Evolutionary conservation across 2,113 vertebrate genomes (phyloP), one percentile per base, ranked within the genome.

Genomic region (Vulpes ferrilata): DNA sequence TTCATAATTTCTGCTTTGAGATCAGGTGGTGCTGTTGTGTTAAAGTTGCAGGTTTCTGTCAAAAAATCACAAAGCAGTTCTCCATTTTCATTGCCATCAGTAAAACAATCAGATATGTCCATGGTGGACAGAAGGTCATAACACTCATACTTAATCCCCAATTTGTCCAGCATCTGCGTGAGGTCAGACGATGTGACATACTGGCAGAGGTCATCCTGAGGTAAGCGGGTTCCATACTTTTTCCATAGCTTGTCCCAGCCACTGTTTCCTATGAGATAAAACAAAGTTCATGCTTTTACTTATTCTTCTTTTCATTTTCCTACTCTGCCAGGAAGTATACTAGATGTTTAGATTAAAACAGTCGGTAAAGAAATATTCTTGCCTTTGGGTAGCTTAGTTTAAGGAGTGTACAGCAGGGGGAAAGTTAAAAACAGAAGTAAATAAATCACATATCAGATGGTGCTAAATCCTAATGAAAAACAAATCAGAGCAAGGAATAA

Each of bases 21-120:
- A 84, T 99, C 98, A 43, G 98, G 98, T 27, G 99, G 98, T 65
- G 99, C 99, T 7, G 97, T 99, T 96, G 98, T 98, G 88, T 96
- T 99, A 97, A 99, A 99, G 35, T 99, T 96, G 60, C 92, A 88
- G 16, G 99, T 99, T 98, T 99, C 99, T 1, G 99, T 99, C 97
- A 99, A 98, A 98, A 99, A 99, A 97, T 99, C 99, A 84, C 99
- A 98, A 96, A 99, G 98, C 48, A 99, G 96, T 55, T 99, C 99
- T 90, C 99, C 99, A 12, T 99, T 99, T 97, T 98, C 98, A 81
- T 99, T 98, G 3, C 99, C 99, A 57, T 99, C 98, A 17, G 94
- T 97, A 97, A 99, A 99, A 96, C 99, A 99, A 97, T 99, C 99
- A 0, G 99, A 99, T 98, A 99, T 99, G 65, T 99, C 99, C 99